Evolutionary conservation across 1,140 invertebrate species (phyloP).

Genomic region (Teleopsis dalmanni): DNA sequence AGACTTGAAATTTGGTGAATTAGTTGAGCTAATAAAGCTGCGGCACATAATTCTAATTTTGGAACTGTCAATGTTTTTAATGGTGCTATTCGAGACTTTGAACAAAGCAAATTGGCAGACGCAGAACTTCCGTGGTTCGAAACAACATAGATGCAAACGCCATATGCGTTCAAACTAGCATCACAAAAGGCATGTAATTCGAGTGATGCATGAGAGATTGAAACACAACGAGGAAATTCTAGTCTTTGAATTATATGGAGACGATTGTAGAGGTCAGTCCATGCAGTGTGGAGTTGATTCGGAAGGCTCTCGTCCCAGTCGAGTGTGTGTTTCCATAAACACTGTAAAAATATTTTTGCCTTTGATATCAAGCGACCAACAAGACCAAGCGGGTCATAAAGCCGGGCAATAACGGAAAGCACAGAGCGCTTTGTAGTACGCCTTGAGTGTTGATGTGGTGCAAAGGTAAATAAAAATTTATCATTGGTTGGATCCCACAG

Average conservation of each 20-base stretch:
- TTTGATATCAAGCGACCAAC: constrained; percentile 21
- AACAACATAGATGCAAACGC: not conserved
- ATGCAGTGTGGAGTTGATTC: no score
- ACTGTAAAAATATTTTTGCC: no score
- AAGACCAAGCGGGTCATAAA: constrained; percentile 33
- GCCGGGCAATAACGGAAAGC: constrained; percentile 17
- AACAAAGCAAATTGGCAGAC: not conserved
- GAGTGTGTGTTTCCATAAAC: no score
- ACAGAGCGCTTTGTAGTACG: constrained; percentile 18
- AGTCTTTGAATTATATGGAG: not conserved
- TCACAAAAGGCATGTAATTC: constrained; percentile 3
- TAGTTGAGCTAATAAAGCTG: not conserved
- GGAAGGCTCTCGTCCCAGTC: no score
- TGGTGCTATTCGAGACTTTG: not conserved
- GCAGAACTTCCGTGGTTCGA: not conserved
- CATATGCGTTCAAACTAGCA: not conserved
- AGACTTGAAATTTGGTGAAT: not conserved
- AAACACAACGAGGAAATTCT: not conserved
- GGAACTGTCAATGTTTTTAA: not conserved
- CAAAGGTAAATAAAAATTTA: not conserved
- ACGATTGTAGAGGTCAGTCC: no score
- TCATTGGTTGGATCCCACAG: not conserved
- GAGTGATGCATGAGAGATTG: not conserved
- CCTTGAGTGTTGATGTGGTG: not conserved
- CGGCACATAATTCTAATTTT: not conserved